Evolutionary conservation across 2,888 invertebrate genomes (phyloP), one percentile per base, ranked within the genome.

Genomic region (Melanophora roralis): DNA sequence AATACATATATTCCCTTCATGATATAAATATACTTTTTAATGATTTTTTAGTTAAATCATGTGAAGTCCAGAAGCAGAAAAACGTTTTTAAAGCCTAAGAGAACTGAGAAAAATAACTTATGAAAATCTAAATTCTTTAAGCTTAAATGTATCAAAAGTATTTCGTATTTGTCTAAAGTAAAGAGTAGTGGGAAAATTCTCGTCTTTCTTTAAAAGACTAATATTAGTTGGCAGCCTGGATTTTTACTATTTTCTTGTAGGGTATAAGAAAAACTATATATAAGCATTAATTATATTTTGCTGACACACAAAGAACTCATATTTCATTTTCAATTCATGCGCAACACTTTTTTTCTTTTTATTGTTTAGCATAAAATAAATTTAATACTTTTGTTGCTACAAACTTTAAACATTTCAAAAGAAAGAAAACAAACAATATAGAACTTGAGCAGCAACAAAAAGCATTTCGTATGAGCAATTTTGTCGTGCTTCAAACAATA

Each of bases 281-380:
- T 11, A 65, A 40, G 12, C 60, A 68, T 47, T 73, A 64, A 74
- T 21, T 51, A 64, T 43, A 59, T 68, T 73, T 27, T 78, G 75
- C 64, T 72, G 77, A 62, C 75, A 76, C 55, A 69, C 65, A 73
- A 79, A 76, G 76, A 60, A 69, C 69, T 79, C 81, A 82, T 79
- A 79, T 79, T 71, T 82, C 81, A 79, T 71, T 82, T 82, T 74
- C 65, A 79, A 82, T 82, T 77, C 79, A 79, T 69, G 68, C 51
- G 59, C 43, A 73, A 77, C 77, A 64, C 55, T 76, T 67, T 71
- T 59, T 19, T 36, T 2, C 9, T 73, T 27, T 69, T 27, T 14
- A 27, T 4, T 32, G 19, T 38, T 45, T 14, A 14, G 57, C 57
- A 38, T 2, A n/a, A 40, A 40, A 40, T 47, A 38, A 45, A 43